Evolutionary conservation across 2,113 vertebrate genomes (phyloP).

Genomic region (Phalacrocorax pelagicus): DNA sequence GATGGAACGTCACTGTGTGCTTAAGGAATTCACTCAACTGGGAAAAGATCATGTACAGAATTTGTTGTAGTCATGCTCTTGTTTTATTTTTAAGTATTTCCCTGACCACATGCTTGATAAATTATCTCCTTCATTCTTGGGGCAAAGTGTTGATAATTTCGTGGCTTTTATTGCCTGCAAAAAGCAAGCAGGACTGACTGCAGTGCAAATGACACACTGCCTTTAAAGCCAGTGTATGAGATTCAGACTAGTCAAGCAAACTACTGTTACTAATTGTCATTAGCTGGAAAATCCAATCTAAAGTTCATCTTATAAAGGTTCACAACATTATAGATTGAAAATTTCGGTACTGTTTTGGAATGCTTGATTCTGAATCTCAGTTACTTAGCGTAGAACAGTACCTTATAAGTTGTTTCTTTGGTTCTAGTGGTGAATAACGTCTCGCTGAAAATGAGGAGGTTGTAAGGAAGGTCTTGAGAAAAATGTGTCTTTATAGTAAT

Average conservation of each 20-base stretch:
- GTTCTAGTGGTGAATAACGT: not conserved
- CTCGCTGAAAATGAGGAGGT: not conserved
- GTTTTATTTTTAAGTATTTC: not conserved
- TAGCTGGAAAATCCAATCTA: not conserved
- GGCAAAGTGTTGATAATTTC: not conserved
- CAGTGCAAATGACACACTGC: not conserved
- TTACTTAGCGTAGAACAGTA: not conserved
- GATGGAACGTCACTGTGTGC: not conserved
- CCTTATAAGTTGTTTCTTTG: not conserved
- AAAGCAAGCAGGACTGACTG: not conserved
- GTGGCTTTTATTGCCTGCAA: not conserved
- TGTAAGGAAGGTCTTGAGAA: not conserved
- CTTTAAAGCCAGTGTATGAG: not conserved
- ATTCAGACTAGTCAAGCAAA: not conserved
- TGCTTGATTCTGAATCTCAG: not conserved
- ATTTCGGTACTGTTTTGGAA: not conserved
- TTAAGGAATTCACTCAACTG: not conserved
- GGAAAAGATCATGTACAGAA: not conserved
- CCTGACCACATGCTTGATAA: not conserved
- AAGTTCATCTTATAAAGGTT: not conserved
- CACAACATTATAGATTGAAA: not conserved
- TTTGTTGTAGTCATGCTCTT: not conserved
- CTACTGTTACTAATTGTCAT: not conserved
- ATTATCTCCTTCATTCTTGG: not conserved
- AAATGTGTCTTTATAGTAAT: not conserved